phyloP scores from a whole-genome alignment of 2,888 invertebrate genomes.

The Pristionchus japonicus region DNA sequence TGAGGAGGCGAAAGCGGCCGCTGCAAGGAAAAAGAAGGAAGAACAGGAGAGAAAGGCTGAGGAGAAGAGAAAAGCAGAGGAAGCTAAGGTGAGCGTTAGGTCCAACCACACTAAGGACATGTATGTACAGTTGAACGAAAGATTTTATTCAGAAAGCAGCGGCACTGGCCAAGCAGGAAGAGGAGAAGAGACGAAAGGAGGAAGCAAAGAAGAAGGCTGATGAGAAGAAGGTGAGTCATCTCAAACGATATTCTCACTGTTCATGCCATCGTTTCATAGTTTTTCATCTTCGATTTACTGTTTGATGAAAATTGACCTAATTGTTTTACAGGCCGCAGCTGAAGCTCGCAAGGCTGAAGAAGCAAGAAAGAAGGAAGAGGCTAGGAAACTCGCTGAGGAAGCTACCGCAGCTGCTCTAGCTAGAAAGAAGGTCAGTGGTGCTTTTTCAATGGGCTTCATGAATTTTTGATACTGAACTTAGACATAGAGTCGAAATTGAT shows the following conservation, averaged over 20 bases:
- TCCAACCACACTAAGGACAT: not conserved
- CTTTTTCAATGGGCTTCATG: too few species aligned
- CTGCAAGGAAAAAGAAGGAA: constrained; percentile 23
- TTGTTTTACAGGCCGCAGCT: constrained; percentile 48
- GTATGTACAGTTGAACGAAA: not conserved
- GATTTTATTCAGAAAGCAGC: constrained; percentile 35
- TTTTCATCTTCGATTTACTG: too few species aligned
- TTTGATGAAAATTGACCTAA: too few species aligned
- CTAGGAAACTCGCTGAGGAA: constrained; percentile 44
- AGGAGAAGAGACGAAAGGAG: constrained; percentile 48
- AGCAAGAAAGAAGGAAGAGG: constrained; percentile 43
- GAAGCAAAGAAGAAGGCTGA: constrained; percentile 38
- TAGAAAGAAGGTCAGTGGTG: constrained; percentile 46
- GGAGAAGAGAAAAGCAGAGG: constrained; percentile 29
- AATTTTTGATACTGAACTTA: too few species aligned
- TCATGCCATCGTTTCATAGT: too few species aligned
- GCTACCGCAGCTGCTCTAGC: constrained; percentile 46
- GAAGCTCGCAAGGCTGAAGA: constrained; percentile 43
- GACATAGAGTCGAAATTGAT: too few species aligned
- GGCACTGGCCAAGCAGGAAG: not conserved
- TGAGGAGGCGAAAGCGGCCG: constrained; percentile 13
- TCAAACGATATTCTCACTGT: too few species aligned
- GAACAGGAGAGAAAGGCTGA: constrained; percentile 45
- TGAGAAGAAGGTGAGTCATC: constrained; percentile 44
- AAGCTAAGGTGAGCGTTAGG: constrained; percentile 24